A percentile compares a stretch with the other conserved stretches of the same genome.
Evolutionary conservation across 2,113 vertebrate genomes (phyloP).

Genomic region (Ceyx cyanopectus): DNA sequence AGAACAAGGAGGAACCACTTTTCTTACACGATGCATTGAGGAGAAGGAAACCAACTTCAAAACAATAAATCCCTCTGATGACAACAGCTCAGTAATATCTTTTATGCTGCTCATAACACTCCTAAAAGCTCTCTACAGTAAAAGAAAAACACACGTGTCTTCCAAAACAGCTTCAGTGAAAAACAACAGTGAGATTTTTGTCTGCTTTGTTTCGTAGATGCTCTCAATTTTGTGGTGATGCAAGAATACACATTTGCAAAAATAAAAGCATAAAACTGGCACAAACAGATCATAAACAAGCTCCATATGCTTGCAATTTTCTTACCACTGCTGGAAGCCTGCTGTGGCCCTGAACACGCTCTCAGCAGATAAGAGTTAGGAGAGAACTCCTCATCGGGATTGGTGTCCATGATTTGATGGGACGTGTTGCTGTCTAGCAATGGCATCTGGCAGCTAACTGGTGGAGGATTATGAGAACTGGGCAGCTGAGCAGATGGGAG

Average conservation of each 20-base stretch:
- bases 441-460: conserved; percentile 97
- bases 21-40: neutral
- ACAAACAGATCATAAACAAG: conserved; percentile 66
- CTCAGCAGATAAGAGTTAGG: conserved; percentile 95
- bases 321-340: conserved; percentile 92
- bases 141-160: neutral
- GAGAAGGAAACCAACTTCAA: neutral
- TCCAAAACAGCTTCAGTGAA: neutral
- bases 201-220: neutral
- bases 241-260: neutral
- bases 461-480: conserved; percentile 90
- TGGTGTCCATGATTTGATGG: conserved; percentile 98
- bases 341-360: conserved; percentile 87
- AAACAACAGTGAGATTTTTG: neutral
- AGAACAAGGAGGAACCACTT: neutral
- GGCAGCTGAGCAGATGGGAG: conserved; percentile 95
- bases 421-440: conserved; percentile 98
- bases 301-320: conserved; percentile 63
- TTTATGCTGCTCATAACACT: neutral
- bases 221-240: conserved; percentile 19
- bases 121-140: neutral
- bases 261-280: neutral
- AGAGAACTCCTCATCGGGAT: conserved; percentile 93
- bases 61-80: conserved; percentile 15
- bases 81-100: neutral